phyloP scores from a whole-genome alignment of 2,113 vertebrate species.

The Danio rerio region GRCz12tu NC_133199.1:21494501-21495000 shows the following conservation, averaged over 20 bases:
- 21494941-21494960: too few relatives aligned
- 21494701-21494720: conserved; percentile 20
- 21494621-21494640: not conserved
- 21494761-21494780: not conserved
- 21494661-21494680: not conserved
- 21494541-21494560: too few relatives aligned
- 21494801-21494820: conserved; percentile 3
- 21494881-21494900: not conserved
- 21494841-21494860: not conserved
- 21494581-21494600: not conserved
- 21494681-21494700: not conserved
- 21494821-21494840: not conserved
- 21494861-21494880: not conserved
- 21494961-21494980: not conserved
- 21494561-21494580: not conserved
- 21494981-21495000: not conserved
- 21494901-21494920: not conserved
- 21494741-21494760: conserved; percentile 12
- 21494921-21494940: too few relatives aligned
- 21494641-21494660: not conserved
- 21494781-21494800: conserved; percentile 18
- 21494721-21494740: not conserved
- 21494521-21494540: too few relatives aligned
- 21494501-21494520: too few relatives aligned
- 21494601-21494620: not conserved